Evolutionary conservation across 2,113 vertebrate species (phyloP).

Genomic region (Syngnathus floridae): DNA sequence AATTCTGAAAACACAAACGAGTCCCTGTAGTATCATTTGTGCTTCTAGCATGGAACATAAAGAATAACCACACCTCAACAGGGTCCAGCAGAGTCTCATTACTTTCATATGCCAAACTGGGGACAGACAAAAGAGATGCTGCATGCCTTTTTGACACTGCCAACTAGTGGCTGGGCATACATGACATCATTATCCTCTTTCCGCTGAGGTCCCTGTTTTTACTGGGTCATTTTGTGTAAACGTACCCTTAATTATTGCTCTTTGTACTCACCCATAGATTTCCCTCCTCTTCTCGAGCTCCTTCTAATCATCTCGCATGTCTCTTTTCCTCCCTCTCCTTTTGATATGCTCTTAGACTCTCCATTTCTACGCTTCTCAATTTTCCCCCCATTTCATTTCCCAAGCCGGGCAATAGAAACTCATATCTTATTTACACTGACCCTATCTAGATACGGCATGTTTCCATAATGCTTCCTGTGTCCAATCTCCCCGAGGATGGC

Average conservation of each 20-base stretch:
- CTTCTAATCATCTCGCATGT: slow-evolving; percentile 7
- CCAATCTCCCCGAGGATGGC: slow-evolving; percentile 54
- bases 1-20: no score
- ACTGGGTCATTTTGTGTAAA: neutral
- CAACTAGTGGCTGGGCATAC: neutral
- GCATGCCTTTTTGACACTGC: neutral
- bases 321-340: slow-evolving; percentile 13
- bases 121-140: neutral
- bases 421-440: slow-evolving; percentile 59
- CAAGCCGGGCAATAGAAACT: slow-evolving; percentile 54
- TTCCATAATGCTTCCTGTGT: slow-evolving; percentile 60
- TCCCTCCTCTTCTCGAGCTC: slow-evolving; percentile 5
- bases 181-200: neutral
- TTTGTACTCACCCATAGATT: slow-evolving; percentile 8
- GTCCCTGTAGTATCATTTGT: no score
- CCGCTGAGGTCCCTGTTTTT: neutral
- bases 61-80: no score
- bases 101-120: neutral
- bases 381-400: slow-evolving; percentile 57
- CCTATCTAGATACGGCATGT: slow-evolving; percentile 60
- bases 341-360: slow-evolving; percentile 33
- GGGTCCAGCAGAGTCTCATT: no score
- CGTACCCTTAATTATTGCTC: neutral
- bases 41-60: no score
- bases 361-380: slow-evolving; percentile 38